Evolutionary conservation across 2,888 invertebrate genomes (phyloP), one percentile per base, ranked within the genome.

Genomic region (Trichogramma dendrolimi): DNA sequence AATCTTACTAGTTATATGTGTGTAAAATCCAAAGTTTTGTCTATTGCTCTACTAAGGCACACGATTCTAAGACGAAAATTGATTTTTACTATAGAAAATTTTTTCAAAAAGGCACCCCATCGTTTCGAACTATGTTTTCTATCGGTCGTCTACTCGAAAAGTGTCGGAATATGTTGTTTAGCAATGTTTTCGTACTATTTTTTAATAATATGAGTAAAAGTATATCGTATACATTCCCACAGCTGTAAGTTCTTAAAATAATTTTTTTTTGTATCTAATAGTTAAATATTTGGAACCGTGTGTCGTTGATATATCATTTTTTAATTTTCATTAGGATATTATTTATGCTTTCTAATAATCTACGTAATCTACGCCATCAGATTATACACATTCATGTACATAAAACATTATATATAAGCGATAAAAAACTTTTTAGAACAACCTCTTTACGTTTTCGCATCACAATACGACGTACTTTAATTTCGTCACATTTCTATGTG

Each of bases 1-100:
- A 49, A 40, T 40, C 27, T 14, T 49, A 39, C n/a, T 38, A 48
- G 55, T 46, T 38, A 50, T 49, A 47, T 47, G 39, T 46, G 42
- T 47, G 39, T 56, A 49, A 56, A 63, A 58, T 64, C 51, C 52
- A 58, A 60, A 38, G n/a, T 49, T 53, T 27, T 47, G 11, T n/a
- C 60, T 56, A 59, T 64, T 63, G 64, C 38, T 49, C 58, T 67
- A 70, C 75, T 78, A 78, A 78, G 78, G 78, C 78, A 78, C 77
- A 74, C 63, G 58, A 61, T 73, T 67, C 73, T 73, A 76, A 68
- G 63, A 70, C 68, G 57, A 55, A 50, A 48, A 54, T 57, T 60
- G 27, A 27, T 27, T 27, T 27, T 27, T 27, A 67, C 69, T 62
- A 56, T 69, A 67, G 69, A 65, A 70, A 70, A 67, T 70, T 70